Base-by-base conservation (phyloP, 2,797 vertebrate genomes). In the Orientallactaga sibirica region DNA sequence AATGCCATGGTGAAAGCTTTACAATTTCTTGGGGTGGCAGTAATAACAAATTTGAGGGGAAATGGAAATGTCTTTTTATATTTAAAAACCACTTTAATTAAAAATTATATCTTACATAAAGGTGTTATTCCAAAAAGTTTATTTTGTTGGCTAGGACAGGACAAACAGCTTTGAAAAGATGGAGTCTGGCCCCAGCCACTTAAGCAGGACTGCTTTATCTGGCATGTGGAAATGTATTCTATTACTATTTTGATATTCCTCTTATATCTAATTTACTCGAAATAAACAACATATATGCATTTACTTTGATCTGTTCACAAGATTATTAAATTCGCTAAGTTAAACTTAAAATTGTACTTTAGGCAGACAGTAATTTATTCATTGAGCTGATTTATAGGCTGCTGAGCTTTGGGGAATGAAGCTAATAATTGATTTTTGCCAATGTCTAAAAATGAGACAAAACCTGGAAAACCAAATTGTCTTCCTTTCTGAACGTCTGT, bases 81-180 rank as follows among this genome's bases (percentile, higher is more conserved):
- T 52, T 73, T 61, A 75, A 37, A 71, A 94, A 20, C n/a, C 20
- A 90, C 79, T 96, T 96, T 90, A 94, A 87, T 95, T 78, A 94
- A 61, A 96, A 86, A 0, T 99, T 98, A 99, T 99, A 99, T 99
- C 97, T 97, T 99, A 76, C 98, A 97, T 24, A 99, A 98, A 0
- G 99, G 99, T 80, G 97, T 98, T 95, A 99, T 99, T 87, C 99
- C 99, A 74, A 99, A 98, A 95, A 99, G 99, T 93, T 97, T 99
- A 99, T 99, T 93, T 99, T 99, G 0, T 81, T 98, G 97, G 98
- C 98, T 73, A 99, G 97, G 91, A 99, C 99, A 0, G 97, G 98
- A 87, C 98, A 97, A 19, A 98, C 97, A 2, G 98, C 97, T 0
- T 97, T 98, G 96, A 99, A 99, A 92, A 99, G 98, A 85, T 97